phyloP scores from a whole-genome alignment of 2,113 vertebrate species.

The Hystrix cristata region DNA sequence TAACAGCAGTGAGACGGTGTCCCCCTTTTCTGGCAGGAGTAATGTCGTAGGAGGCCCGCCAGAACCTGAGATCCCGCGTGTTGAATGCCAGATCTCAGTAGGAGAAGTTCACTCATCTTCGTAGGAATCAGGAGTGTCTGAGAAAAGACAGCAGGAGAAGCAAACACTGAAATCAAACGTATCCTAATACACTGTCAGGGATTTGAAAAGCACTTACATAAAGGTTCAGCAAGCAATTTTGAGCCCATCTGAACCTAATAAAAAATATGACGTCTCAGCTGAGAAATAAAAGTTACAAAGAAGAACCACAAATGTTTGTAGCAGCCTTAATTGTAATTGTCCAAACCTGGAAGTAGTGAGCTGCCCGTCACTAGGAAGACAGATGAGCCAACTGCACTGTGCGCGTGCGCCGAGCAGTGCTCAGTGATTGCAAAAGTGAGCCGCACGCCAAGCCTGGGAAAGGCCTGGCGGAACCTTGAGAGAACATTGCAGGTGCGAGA shows the following conservation, averaged over 20 bases:
- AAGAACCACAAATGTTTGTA: neutral
- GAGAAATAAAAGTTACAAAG: slow-evolving; percentile 40
- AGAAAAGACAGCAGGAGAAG: neutral
- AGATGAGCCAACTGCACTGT: neutral
- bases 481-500: neutral
- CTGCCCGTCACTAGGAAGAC: neutral
- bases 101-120: neutral
- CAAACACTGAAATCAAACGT: neutral
- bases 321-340: neutral
- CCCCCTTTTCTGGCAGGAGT: neutral
- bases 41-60: neutral
- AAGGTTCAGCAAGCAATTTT: neutral
- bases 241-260: neutral
- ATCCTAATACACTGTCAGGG: neutral
- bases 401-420: neutral
- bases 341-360: neutral
- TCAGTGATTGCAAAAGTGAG: neutral
- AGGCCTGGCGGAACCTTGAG: slow-evolving; percentile 2
- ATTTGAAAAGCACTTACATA: slow-evolving; percentile 44
- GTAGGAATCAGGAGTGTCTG: neutral
- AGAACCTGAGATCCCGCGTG: neutral
- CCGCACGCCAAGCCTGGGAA: neutral
- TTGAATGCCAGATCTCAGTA: neutral
- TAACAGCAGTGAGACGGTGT: neutral
- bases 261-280: slow-evolving; percentile 9